phyloP scores from a whole-genome alignment of 2,113 vertebrate species.

The Anolis carolinensis region DNA sequence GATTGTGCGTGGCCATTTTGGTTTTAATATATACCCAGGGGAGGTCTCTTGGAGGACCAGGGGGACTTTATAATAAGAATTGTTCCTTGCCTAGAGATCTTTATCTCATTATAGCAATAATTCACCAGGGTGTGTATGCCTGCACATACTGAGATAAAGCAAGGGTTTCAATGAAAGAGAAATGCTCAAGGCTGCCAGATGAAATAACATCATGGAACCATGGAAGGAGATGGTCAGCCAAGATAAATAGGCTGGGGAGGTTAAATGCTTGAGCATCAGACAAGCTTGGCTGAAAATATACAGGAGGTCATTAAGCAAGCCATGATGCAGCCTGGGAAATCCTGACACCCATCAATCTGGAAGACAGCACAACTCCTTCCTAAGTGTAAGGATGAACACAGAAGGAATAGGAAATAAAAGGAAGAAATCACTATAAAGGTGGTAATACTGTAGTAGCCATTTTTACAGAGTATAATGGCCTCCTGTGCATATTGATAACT shows the following conservation, averaged over 20 bases:
- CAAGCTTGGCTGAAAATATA: slow-evolving; percentile 12
- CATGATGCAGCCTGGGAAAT: background rate
- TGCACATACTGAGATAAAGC: slow-evolving; percentile 45
- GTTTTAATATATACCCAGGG: slow-evolving; percentile 64
- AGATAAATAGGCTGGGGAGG: slow-evolving; percentile 54
- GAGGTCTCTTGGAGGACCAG: slow-evolving; percentile 54
- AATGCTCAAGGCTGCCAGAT: slow-evolving; percentile 51
- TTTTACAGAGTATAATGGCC: too few relatives aligned
- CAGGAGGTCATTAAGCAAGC: fast-evolving
- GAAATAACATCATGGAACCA: slow-evolving; percentile 51
- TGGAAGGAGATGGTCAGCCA: slow-evolving; percentile 61
- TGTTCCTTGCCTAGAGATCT: slow-evolving; percentile 66
- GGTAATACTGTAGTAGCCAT: background rate
- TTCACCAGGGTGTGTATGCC: slow-evolving; percentile 42
- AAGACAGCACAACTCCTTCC: background rate
- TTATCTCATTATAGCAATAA: slow-evolving; percentile 69
- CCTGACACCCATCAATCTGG: background rate
- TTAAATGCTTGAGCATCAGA: slow-evolving; percentile 24
- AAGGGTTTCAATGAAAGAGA: slow-evolving; percentile 44
- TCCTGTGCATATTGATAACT: too few relatives aligned
- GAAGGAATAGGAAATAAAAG: background rate
- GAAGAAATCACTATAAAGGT: background rate
- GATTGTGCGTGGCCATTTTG: slow-evolving; percentile 62
- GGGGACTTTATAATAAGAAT: slow-evolving; percentile 65
- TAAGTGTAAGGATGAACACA: fast-evolving